Conservation (phyloP, 2,888 invertebrate genomes). For the Andrena marginata region DNA sequence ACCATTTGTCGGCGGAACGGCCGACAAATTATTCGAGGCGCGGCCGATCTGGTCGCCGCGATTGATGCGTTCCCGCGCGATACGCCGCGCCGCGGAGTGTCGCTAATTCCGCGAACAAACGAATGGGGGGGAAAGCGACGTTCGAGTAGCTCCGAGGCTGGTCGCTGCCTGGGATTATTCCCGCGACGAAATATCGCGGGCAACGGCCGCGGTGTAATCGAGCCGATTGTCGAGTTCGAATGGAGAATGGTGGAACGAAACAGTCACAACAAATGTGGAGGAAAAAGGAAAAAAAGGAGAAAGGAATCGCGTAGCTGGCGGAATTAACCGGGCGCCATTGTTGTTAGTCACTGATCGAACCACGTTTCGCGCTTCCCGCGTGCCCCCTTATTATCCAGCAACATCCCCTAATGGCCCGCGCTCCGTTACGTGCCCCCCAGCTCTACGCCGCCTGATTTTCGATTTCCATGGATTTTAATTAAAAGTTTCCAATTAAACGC, state of each 20-base stretch:
- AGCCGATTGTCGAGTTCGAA: slow-evolving; percentile 59
- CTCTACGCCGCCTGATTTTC: slow-evolving; percentile 21
- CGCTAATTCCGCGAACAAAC: slow-evolving; percentile 7
- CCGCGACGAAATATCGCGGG: slow-evolving; percentile 59
- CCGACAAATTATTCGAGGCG: slow-evolving; percentile 63
- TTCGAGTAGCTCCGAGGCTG: slow-evolving; percentile 14
- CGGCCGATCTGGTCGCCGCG: slow-evolving; percentile 59
- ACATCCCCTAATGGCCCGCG: slow-evolving; percentile 49
- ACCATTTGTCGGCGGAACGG: slow-evolving; percentile 26
- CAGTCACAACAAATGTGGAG: neutral
- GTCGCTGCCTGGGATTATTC: slow-evolving; percentile 50
- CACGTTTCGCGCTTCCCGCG: slow-evolving; percentile 11
- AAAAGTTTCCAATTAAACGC: slow-evolving; percentile 52
- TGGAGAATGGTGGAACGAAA: slow-evolving; percentile 24
- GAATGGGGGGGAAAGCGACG: slow-evolving; percentile 60
- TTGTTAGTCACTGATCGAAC: slow-evolving; percentile 51
- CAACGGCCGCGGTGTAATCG: slow-evolving; percentile 55
- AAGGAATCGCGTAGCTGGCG: slow-evolving; percentile 42
- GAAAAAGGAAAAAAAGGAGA: neutral
- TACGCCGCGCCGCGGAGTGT: slow-evolving; percentile 55
- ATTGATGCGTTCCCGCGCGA: slow-evolving; percentile 62
- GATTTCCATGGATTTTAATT: slow-evolving; percentile 50
- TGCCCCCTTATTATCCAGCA: slow-evolving; percentile 51
- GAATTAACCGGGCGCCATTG: slow-evolving; percentile 58
- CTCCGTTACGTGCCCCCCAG: slow-evolving; percentile 25